A percentile compares a stretch with the other conserved stretches of the same genome.
phyloP scores from a whole-genome alignment of 2,113 vertebrate species.

The Natator depressus region DNA sequence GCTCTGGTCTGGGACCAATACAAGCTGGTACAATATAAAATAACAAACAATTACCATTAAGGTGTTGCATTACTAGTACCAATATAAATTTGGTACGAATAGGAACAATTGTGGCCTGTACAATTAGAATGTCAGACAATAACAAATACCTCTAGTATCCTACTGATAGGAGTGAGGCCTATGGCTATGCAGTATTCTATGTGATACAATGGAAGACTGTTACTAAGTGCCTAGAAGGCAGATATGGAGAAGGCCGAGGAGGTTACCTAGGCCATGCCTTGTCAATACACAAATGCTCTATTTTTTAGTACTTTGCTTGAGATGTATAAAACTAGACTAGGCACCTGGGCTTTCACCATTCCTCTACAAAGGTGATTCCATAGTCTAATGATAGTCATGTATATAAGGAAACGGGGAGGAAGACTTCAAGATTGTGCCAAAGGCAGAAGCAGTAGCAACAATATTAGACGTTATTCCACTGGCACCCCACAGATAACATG shows the following conservation, averaged over 20 bases:
- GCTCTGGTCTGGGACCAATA: neutral
- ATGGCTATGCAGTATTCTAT: neutral
- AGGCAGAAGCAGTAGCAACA: neutral
- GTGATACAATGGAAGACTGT: neutral
- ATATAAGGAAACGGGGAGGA: neutral
- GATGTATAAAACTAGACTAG: neutral
- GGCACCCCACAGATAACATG: neutral
- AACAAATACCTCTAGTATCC: neutral
- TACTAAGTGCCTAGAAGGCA: neutral
- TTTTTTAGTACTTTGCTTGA: neutral
- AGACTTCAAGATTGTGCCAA: neutral
- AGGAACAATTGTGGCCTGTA: accelerated
- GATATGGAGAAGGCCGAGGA: neutral
- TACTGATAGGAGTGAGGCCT: neutral
- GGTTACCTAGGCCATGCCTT: neutral
- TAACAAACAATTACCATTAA: neutral
- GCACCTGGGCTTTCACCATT: neutral
- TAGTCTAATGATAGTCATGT: neutral
- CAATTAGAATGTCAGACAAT: neutral
- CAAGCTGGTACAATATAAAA: neutral
- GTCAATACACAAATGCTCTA: neutral
- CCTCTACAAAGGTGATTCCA: accelerated
- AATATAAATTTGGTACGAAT: neutral
- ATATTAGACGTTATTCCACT: neutral
- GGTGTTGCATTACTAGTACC: neutral